Base-by-base conservation (phyloP, 2,888 invertebrate species). In the Argyra leucocephala region DNA sequence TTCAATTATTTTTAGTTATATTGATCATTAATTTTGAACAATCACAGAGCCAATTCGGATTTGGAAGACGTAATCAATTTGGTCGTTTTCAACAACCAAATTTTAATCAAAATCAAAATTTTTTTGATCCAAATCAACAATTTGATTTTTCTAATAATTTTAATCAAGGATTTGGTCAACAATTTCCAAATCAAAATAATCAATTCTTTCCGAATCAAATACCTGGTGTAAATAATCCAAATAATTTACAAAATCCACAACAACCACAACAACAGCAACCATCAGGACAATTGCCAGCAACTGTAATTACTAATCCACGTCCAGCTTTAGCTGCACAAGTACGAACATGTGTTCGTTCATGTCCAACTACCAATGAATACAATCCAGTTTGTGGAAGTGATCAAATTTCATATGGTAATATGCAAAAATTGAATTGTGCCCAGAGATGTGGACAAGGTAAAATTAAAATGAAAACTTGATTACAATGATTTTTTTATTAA, bases 361-460 rank as follows among this genome's bases (percentile, higher is more conserved):
- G 70, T 63, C 67, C 65, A 4, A 67, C 70, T 9, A 69, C 69
- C n/a, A 57, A 62, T 9, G 66, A 71, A 66, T 71, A 71, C 61
- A 70, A 69, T 68, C 71, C 71, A 12, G 66, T 71, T 22, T 71
- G 71, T 63, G 71, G 70, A 18, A 63, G 61, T 15, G 68, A 71
- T 64, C 61, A 64, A 24, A 48, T 63, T 18, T 59, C 22, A n/a
- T 71, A 71, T 61, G 61, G 64, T 26, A 71, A 71, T 63, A 48
- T 61, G 24, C 67, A 66, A 22, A 64, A 66, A 60, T 64, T 71
- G 10, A 58, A 62, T 10, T 71, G 71, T 48, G 67, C 71, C 3
- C 66, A 66, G 48, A n/a, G 26, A n/a, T 71, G 71, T 65, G 70
- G 70, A n/a, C 60, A 61, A 64, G 36, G 69, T 69, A 61, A 66